These are phyloP conservation scores for Alentia gelatinosa DNA, from an alignment of 2,888 invertebrate genomes.

Conservation along the genomic window DNA sequence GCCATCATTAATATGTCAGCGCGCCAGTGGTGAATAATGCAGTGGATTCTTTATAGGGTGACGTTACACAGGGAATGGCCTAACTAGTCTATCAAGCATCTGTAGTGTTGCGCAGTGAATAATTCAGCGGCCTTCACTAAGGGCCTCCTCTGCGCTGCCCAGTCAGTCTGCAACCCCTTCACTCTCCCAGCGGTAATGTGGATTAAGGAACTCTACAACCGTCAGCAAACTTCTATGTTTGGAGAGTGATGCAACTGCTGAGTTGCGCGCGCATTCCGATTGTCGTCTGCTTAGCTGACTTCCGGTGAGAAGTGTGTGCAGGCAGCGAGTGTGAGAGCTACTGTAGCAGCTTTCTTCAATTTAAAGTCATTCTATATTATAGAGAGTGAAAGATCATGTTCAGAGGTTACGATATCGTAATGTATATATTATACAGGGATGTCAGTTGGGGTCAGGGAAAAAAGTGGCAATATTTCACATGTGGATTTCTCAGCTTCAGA, in stretches of 20 bases:
- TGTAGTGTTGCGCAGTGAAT: not conserved
- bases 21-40: not conserved
- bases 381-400: not conserved
- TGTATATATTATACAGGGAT: too few relatives aligned
- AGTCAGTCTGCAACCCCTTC: not conserved
- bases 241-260: not conserved
- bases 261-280: not conserved
- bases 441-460: too few relatives aligned
- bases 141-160: conserved; percentile 3
- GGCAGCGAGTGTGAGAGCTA: not conserved
- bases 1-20: conserved; percentile 22
- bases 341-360: not conserved
- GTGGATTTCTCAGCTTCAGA: too few relatives aligned
- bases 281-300: not conserved
- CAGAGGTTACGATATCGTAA: too few relatives aligned
- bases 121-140: conserved; percentile 14
- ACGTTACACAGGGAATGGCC: conserved; percentile 21
- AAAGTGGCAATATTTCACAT: too few relatives aligned
- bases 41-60: conserved; percentile 22
- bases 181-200: not conserved
- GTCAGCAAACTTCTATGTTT: not conserved
- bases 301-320: not conserved
- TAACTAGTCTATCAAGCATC: conserved; percentile 13
- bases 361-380: not conserved
- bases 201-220: too few relatives aligned